Evolutionary conservation across 2,797 vertebrate genomes (phyloP).

Genomic region (Myiotriccus ornatus): DNA sequence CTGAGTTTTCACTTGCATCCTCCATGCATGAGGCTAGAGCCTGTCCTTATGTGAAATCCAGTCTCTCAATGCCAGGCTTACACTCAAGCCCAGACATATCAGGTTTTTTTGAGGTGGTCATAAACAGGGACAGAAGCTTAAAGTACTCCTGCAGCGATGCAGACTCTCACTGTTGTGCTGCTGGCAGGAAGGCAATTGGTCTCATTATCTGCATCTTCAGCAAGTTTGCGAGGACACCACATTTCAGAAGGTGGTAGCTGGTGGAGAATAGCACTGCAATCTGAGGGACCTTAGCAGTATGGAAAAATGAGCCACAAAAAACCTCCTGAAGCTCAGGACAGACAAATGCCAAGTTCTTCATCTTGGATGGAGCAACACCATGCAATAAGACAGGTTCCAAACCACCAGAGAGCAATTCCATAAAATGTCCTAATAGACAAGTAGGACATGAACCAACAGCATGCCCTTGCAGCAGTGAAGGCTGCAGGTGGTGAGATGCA

Average conservation of each 20-base stretch:
- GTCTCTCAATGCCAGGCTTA: neutral
- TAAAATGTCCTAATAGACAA: neutral
- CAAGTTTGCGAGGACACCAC: neutral
- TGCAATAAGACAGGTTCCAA: neutral
- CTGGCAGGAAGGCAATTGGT: neutral
- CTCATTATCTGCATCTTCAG: neutral
- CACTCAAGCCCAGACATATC: neutral
- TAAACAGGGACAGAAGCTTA: neutral
- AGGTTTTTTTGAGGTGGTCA: neutral
- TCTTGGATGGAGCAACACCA: neutral
- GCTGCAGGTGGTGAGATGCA: neutral
- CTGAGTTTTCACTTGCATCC: slow-evolving; percentile 18
- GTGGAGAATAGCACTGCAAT: neutral
- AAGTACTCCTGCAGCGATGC: neutral
- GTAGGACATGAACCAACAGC: neutral
- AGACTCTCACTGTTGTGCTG: neutral
- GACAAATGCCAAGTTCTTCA: neutral
- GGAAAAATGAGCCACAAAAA: neutral
- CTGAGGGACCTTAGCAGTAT: neutral
- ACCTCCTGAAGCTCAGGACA: neutral
- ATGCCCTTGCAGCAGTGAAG: rapidly evolving
- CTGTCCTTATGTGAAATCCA: neutral
- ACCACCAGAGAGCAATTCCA: neutral
- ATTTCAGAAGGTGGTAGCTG: neutral
- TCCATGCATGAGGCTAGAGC: neutral